phyloP scores from a whole-genome alignment of 1,140 invertebrate species.

The Trachelipus rathkii region DNA sequence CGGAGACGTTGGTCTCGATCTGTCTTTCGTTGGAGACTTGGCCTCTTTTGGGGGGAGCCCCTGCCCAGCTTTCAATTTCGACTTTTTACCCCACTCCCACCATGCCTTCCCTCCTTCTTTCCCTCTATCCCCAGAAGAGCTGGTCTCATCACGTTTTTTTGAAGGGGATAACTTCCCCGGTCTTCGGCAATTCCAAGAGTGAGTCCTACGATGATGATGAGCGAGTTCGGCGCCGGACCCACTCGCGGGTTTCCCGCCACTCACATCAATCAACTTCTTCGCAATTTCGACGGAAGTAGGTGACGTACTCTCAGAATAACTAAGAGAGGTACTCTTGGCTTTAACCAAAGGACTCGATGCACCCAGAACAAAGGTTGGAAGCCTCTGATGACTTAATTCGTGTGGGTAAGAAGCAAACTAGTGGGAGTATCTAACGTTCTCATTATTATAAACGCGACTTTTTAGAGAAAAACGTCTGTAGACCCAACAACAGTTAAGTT shows the following conservation, averaged over 20 bases:
- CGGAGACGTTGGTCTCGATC: neutral
- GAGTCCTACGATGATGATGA: neutral
- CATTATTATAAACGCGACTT: neutral
- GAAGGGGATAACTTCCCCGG: neutral
- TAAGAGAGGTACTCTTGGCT: neutral
- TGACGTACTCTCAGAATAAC: neutral
- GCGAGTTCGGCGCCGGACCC: too few species aligned
- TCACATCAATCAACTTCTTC: neutral
- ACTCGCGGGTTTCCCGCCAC: too few species aligned
- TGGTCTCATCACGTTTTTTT: neutral
- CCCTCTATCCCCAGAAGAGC: neutral
- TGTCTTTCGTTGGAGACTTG: neutral
- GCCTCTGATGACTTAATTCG: neutral
- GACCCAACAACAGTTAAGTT: too few species aligned
- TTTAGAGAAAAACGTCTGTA: neutral
- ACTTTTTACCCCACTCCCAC: neutral
- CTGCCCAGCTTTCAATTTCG: neutral
- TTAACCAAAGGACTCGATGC: neutral
- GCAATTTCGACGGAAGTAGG: neutral
- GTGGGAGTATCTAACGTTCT: neutral
- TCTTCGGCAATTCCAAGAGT: neutral
- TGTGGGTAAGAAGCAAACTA: neutral
- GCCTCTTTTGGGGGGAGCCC: neutral
- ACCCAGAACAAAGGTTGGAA: neutral
- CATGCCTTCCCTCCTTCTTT: neutral